Evolutionary conservation across 1,140 invertebrate species (phyloP).

Genomic region (Musca domestica): DNA sequence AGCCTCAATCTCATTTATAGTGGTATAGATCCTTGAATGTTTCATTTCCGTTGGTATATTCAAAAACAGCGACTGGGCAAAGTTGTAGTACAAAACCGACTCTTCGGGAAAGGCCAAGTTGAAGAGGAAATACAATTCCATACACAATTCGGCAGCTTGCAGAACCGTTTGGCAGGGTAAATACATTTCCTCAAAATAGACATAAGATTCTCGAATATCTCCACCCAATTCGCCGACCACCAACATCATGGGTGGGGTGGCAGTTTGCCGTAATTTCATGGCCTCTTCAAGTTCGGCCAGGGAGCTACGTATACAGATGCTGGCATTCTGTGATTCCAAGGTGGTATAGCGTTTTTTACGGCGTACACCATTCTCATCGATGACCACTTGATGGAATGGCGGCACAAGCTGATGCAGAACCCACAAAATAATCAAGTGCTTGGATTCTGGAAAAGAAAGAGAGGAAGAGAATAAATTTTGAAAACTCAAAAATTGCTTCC

Average conservation of each 20-base stretch:
- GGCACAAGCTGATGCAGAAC: neutral
- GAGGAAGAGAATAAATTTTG: too few species aligned
- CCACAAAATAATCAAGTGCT: neutral
- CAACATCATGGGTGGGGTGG: neutral
- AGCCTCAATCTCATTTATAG: conserved; percentile 9
- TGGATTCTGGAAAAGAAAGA: neutral
- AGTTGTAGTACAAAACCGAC: neutral
- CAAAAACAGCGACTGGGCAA: neutral
- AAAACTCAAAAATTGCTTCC: too few species aligned
- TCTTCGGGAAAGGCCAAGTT: neutral
- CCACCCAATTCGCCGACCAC: neutral
- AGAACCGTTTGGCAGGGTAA: neutral
- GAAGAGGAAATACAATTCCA: conserved; percentile 5
- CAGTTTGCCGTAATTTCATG: neutral
- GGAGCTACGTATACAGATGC: neutral
- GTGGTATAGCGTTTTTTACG: conserved; percentile 5
- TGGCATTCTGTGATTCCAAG: neutral
- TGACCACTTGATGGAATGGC: neutral
- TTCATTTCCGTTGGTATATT: neutral
- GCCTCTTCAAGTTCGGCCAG: neutral
- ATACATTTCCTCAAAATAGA: neutral
- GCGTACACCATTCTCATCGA: neutral
- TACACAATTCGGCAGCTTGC: neutral
- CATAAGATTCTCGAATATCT: neutral
- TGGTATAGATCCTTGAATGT: neutral